Conservation (phyloP, 2,797 vertebrate genomes). For the Falco novaeseelandiae region DNA sequence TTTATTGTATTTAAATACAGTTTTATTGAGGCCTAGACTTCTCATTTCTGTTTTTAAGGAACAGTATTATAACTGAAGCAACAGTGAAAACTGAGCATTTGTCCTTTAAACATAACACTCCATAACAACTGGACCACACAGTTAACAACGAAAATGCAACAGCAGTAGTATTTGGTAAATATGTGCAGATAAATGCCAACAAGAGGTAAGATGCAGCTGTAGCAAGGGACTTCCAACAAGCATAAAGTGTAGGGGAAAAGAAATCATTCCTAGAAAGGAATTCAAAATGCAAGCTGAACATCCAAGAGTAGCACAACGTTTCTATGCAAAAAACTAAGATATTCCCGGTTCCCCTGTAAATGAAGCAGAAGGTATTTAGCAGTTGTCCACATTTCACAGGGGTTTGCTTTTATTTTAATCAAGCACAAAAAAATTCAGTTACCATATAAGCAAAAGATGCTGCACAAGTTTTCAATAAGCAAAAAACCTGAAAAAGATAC, state of each 20-base stretch:
- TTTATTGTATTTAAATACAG: neutral
- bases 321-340: neutral
- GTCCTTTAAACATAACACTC: neutral
- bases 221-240: neutral
- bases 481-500: neutral
- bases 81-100: neutral
- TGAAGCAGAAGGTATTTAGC: neutral
- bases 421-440: neutral
- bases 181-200: neutral
- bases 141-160: neutral
- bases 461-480: neutral
- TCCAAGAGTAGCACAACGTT: neutral
- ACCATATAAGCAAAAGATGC: neutral
- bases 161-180: neutral
- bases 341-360: neutral
- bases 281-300: neutral
- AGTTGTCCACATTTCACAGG: neutral
- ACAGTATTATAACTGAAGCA: neutral
- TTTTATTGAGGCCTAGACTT: neutral
- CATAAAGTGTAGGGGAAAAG: neutral
- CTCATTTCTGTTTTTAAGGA: neutral
- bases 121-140: neutral
- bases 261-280: neutral
- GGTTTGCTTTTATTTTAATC: neutral
- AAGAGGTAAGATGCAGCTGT: neutral